Evolutionary conservation across 37 sponge, comb jelly and placozoan genomes (phyloP).

Genomic region (Amphimedon queenslandica): DNA sequence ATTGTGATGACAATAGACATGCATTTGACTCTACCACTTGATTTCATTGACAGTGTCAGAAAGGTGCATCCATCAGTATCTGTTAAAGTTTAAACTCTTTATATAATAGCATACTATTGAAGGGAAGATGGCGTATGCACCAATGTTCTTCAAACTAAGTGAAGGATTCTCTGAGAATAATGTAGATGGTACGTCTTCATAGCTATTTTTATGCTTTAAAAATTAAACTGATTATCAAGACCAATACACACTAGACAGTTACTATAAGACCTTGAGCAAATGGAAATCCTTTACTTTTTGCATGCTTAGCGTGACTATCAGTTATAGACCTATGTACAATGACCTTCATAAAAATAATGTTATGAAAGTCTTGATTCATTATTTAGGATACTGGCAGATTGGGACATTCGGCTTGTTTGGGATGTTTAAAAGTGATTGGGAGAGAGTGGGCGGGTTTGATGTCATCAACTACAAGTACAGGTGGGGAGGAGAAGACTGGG

Average conservation of each 20-base stretch:
- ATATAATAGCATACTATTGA: constrained; percentile 46
- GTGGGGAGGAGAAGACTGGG: constrained; percentile 88
- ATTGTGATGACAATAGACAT: constrained; percentile 76
- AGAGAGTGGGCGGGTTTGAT: constrained; percentile 48
- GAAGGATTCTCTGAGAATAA: constrained; percentile 55
- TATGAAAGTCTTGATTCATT: too few relatives aligned
- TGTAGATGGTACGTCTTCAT: constrained; percentile 27
- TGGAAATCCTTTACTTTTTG: not conserved
- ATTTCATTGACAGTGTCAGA: constrained; percentile 51
- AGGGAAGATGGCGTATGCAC: constrained; percentile 65
- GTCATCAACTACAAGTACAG: constrained; percentile 28
- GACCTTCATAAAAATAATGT: not conserved
- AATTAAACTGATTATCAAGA: not conserved
- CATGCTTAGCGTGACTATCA: not conserved
- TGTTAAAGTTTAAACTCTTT: not conserved
- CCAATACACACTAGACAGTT: too few relatives aligned
- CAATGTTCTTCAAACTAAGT: constrained; percentile 55
- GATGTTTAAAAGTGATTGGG: constrained; percentile 75
- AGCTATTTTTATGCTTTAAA: not conserved
- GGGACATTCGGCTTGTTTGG: constrained; percentile 59
- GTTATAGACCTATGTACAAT: not conserved
- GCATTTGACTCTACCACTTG: constrained; percentile 61
- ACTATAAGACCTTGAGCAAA: not conserved
- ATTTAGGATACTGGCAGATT: constrained; percentile 63
- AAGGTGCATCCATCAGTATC: constrained; percentile 21